These are phyloP conservation scores for Micromesistius poutassou DNA, from an alignment of 2,797 vertebrate species.

Conservation along the genomic window DNA sequence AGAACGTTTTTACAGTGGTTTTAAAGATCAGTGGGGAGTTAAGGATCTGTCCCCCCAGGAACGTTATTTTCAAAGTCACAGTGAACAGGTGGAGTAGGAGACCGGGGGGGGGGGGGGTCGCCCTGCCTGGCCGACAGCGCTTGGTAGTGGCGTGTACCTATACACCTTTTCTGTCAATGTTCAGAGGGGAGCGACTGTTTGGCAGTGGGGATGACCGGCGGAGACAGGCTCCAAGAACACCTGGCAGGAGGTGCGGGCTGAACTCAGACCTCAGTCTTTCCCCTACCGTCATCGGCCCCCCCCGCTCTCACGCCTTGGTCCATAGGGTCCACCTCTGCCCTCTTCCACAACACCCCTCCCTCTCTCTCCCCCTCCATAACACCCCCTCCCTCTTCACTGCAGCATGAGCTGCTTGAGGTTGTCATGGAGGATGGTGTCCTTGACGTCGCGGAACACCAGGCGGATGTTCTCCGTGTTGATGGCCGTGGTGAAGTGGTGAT, in stretches of 20 bases:
- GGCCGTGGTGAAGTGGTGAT: slow-evolving; percentile 98
- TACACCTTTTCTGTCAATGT: background rate
- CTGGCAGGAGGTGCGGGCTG: background rate
- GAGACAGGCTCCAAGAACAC: background rate
- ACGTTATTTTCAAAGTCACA: background rate
- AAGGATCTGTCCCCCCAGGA: background rate
- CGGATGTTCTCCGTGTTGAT: slow-evolving; percentile 99
- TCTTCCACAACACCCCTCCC: background rate
- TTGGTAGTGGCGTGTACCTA: background rate
- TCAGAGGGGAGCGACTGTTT: slow-evolving; percentile 1
- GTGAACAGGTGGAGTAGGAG: background rate
- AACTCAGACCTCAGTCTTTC: background rate
- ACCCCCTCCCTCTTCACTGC: slow-evolving; percentile 75
- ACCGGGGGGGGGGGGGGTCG: background rate
- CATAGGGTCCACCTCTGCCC: background rate
- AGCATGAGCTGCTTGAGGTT: slow-evolving; percentile 99
- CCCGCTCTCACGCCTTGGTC: background rate
- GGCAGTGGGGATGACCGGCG: background rate
- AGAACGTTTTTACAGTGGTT: background rate
- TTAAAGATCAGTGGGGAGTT: background rate
- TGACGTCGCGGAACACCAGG: slow-evolving; percentile 95
- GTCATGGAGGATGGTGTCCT: slow-evolving; percentile 98
- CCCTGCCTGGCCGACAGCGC: background rate
- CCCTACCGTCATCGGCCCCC: background rate
- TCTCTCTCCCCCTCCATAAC: background rate